Conservation (phyloP, 2,113 vertebrate species). For the Entelurus aequoreus region DNA sequence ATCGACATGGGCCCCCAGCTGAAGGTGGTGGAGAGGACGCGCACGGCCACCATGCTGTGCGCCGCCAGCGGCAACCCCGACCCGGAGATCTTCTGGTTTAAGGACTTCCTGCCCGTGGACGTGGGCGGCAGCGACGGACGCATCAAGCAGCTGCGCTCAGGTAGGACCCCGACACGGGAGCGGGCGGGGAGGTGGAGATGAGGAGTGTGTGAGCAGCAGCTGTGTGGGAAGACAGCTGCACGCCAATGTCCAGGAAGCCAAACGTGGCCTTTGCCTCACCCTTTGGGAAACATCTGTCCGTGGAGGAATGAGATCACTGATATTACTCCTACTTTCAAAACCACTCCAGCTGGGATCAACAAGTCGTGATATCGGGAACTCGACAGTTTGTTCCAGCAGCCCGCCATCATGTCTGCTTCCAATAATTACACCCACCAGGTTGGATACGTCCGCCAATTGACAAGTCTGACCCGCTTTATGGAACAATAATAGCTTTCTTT, state of each 20-base stretch:
- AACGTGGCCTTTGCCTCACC: too few species aligned
- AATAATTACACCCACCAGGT: conserved; percentile 33
- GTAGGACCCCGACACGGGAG: conserved; percentile 57
- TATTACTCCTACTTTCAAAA: too few species aligned
- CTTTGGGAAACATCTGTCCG: too few species aligned
- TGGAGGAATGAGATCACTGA: too few species aligned
- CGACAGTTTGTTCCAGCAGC: conserved; percentile 28
- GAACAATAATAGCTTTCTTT: conserved; percentile 30
- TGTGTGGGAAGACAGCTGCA: conserved; percentile 13
- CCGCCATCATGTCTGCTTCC: background rate
- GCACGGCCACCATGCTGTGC: conserved; percentile 95
- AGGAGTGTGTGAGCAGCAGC: conserved; percentile 26
- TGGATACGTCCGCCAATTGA: conserved; percentile 36
- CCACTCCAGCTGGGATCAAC: too few species aligned
- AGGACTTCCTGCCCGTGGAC: conserved; percentile 95
- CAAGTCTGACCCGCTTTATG: conserved; percentile 26
- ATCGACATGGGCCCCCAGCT: conserved; percentile 98
- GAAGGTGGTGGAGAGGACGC: conserved; percentile 93
- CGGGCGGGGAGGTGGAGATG: too few species aligned
- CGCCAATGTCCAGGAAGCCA: too few species aligned
- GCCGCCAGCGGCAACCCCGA: conserved; percentile 94
- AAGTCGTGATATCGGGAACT: background rate
- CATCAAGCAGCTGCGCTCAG: conserved; percentile 96
- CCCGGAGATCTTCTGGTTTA: conserved; percentile 97
- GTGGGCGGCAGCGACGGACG: conserved; percentile 84